Evolutionary conservation across 1,140 invertebrate genomes (phyloP).

Genomic region (Zaprionus lachaisei): DNA sequence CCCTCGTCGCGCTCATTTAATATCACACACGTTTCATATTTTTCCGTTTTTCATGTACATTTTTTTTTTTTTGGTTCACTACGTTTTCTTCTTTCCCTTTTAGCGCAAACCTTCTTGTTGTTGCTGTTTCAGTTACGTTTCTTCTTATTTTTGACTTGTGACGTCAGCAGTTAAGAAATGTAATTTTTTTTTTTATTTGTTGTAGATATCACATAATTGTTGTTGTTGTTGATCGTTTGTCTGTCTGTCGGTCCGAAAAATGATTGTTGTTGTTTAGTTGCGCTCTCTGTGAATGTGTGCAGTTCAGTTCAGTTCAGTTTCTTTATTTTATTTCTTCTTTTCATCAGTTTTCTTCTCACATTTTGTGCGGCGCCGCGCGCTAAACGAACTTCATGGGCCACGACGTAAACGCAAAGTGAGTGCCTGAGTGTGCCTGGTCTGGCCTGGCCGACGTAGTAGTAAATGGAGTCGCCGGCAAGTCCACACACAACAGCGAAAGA

Average conservation of each 20-base stretch:
- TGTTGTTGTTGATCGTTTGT: constrained; percentile 49
- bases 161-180: constrained; percentile 67
- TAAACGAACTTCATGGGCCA: constrained; percentile 70
- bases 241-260: constrained; percentile 20
- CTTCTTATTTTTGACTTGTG: constrained; percentile 48
- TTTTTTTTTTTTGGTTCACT: constrained; percentile 30
- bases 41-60: constrained; percentile 56
- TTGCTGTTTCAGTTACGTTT: constrained; percentile 14
- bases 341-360: constrained; percentile 61
- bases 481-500: constrained; percentile 35
- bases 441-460: constrained; percentile 30
- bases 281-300: constrained; percentile 36
- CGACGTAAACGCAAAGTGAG: constrained; percentile 68
- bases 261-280: constrained; percentile 52
- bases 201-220: constrained; percentile 81
- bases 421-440: constrained; percentile 29
- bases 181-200: constrained; percentile 22
- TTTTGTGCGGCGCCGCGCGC: constrained; percentile 55
- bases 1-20: constrained; percentile 65
- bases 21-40: constrained; percentile 81
- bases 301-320: constrained; percentile 20
- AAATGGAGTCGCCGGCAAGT: constrained; percentile 55
- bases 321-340: constrained; percentile 45
- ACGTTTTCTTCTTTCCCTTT: constrained; percentile 37
- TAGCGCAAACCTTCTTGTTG: constrained; percentile 33